Evolutionary conservation across 2,797 vertebrate species (phyloP), one percentile per base, ranked within the genome.

Genomic region (Enteromius thamalakanensis): DNA sequence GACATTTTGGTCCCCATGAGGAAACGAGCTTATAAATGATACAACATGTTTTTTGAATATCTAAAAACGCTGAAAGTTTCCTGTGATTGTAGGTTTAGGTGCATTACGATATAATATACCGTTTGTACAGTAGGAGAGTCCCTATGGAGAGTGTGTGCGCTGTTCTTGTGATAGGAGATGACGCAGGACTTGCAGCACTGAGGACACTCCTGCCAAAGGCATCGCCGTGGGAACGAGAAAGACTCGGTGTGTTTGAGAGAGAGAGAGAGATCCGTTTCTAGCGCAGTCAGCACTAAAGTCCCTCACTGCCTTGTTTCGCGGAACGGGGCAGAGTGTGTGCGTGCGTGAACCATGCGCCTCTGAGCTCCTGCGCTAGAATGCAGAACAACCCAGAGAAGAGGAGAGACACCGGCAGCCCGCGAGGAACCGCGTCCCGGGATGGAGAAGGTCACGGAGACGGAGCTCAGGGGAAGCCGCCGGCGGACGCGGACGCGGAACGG

Each of bases 351-450:
- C 68, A 83, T 42, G 42, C 9, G 1, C 58, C n/a, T 23, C 8
- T 47, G 67, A 64, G 21, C 72, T 71, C 23, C 40, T 53, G 76
- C 58, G 60, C 82, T n/a, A 87, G 74, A 77, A 93, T 89, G 90
- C 87, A 90, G 84, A 70, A 10, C 1, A 47, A 85, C 68, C 88
- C 86, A 10, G 89, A 89, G 70, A 65, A 90, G 79, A 67, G 81
- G 84, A 86, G 77, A 86, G 86, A 87, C 40, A 70, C 19, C 26
- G 85, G 53, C 23, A 79, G 8, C 40, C 84, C 49, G 53, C 21
- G 0, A 37, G 26, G 21, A 12, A 37, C 14, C 42, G 69, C 82
- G 1, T 77, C 83, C 76, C 80, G 42, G 76, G 77, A 83, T 71
- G 82, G 78, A 21, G 76, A 3, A 6, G 53, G 26, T 8, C 3